Evolutionary conservation across 2,888 invertebrate species (phyloP).

Genomic region (Synergus laeviventris): DNA sequence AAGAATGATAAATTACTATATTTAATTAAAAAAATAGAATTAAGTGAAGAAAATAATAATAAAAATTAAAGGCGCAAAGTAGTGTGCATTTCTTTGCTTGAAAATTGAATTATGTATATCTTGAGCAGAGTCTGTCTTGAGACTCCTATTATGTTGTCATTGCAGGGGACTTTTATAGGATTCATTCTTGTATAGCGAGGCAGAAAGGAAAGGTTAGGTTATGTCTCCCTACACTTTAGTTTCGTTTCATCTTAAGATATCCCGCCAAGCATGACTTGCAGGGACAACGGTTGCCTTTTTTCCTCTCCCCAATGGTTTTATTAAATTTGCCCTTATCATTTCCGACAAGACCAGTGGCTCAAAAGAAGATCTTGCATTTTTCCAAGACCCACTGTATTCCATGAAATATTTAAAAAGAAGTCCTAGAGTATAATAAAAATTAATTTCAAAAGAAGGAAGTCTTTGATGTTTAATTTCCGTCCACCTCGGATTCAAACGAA

Average conservation of each 20-base stretch:
- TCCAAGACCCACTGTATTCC: conserved; percentile 4
- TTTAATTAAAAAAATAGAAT: neutral
- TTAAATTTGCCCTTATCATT: conserved; percentile 63
- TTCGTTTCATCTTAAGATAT: conserved; percentile 47
- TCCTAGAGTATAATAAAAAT: conserved; percentile 27
- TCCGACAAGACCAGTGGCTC: conserved; percentile 42
- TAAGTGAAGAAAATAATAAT: neutral
- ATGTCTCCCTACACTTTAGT: conserved; percentile 30
- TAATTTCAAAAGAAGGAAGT: conserved; percentile 19
- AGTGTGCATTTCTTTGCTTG: conserved; percentile 4
- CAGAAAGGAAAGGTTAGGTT: conserved; percentile 24
- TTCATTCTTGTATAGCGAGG: conserved; percentile 15
- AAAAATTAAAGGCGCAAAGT: neutral
- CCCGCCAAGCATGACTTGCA: conserved; percentile 50
- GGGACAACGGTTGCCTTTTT: conserved; percentile 46
- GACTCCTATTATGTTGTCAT: conserved; percentile 25
- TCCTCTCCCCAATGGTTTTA: conserved; percentile 59
- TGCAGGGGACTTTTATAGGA: conserved; percentile 29
- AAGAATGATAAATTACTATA: neutral
- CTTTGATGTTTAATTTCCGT: conserved; percentile 7
- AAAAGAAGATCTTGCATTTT: conserved; percentile 28
- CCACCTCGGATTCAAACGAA: too few species aligned
- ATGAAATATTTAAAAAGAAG: conserved; percentile 4
- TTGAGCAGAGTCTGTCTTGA: neutral
- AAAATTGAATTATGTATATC: conserved; percentile 6